Base-by-base conservation (phyloP, 2,113 vertebrate genomes). In the Xyrauchen texanus region DNA sequence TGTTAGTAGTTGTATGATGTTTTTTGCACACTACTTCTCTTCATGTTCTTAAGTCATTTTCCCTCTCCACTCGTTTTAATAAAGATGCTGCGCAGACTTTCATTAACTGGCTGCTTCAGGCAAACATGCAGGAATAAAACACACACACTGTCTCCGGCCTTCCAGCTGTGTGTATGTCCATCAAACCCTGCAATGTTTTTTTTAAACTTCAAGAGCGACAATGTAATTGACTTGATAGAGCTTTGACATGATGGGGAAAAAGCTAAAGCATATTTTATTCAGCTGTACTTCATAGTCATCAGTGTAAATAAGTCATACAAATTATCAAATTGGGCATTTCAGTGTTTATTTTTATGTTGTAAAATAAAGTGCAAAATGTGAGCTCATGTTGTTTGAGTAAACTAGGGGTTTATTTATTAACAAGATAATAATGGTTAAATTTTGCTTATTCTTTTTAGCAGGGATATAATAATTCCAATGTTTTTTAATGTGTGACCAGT, bases 91-190 rank as follows among this genome's bases (percentile, higher is more conserved):
- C 49, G 72, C 72, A 63, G 79, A 84, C 78, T 87, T 88, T 86
- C 79, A 87, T 88, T 87, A 85, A 84, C 73, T 70, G 71, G 80
- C 55, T 75, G 80, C 85, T 85, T 63, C 53, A 76, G 87, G 87
- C 85, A 85, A 80, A 86, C 77, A 77, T 67, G 42, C 16, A 68
- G 81, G 72, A 58, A 81, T 78, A 77, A 84, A 85, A 82, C 68
- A 58, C 21, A 34, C 78, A 82, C 51, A 58, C 76, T 78, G 77
- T 73, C 79, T 82, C 45, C 82, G 76, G 66, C 68, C 79, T 86
- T 68, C 51, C 72, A 64, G 81, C 80, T 68, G 68, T 76, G 76
- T 66, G 76, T 12, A 72, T 76, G 80, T 65, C 77, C 70, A 61
- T 70, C 79, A 77, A 78, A 69, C 75, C 78, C 44, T 4, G 49